Evolutionary conservation across 2,113 vertebrate genomes (phyloP).

Genomic region (Miniopterus natalensis): DNA sequence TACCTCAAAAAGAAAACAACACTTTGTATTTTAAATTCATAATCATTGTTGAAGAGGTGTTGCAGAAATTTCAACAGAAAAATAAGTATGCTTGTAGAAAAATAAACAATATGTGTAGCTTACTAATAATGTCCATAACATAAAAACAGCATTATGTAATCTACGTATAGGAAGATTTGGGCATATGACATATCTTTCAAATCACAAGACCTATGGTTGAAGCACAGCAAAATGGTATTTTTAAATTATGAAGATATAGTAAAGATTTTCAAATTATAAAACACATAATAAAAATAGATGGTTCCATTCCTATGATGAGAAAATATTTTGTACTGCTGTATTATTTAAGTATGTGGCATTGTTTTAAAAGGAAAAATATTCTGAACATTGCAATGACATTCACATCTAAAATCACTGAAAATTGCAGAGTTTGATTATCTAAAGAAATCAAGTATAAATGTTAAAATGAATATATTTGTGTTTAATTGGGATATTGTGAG

Average conservation of each 20-base stretch:
- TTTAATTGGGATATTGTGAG: constrained; percentile 82
- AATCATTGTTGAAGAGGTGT: background rate
- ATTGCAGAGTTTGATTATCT: constrained; percentile 75
- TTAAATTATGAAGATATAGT: background rate
- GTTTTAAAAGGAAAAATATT: constrained; percentile 55
- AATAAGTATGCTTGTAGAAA: background rate
- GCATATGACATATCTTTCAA: constrained; percentile 1
- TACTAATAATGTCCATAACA: background rate
- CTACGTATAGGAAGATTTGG: background rate
- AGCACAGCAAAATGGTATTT: constrained; percentile 51
- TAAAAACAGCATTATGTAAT: background rate
- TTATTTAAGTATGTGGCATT: constrained; percentile 49
- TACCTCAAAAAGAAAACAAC: background rate
- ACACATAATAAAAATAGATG: constrained; percentile 41
- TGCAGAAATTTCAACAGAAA: background rate
- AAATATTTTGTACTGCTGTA: constrained; percentile 55
- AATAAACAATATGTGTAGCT: background rate
- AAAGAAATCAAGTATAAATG: constrained; percentile 72
- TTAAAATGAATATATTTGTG: constrained; percentile 81
- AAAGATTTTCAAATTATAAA: constrained; percentile 38
- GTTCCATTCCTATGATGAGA: background rate
- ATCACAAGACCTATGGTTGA: background rate
- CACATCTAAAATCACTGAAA: constrained; percentile 68
- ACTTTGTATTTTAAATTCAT: background rate
- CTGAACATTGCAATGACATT: constrained; percentile 46